A percentile compares a stretch with the other conserved stretches of the same genome.
These are phyloP conservation scores for Heliocidaris tuberculata DNA, from an alignment of 35 echinoderm and acorn worm genomes.

Conservation along the genomic window DNA sequence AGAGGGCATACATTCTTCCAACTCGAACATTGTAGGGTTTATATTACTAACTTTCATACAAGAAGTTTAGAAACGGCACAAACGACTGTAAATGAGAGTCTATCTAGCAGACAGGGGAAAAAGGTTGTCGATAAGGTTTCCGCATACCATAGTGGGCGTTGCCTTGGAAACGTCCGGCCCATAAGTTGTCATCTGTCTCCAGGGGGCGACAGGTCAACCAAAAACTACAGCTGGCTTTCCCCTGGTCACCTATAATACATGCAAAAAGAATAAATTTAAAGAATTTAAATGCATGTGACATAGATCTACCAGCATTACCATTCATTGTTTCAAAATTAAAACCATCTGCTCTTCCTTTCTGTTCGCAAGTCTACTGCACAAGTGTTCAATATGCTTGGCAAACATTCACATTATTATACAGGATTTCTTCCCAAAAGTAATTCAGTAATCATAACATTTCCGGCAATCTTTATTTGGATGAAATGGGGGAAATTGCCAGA, in stretches of 20 bases:
- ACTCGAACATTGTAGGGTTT: no score
- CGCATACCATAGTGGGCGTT: slow-evolving; percentile 47
- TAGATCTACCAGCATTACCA: not conserved
- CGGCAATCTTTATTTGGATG: not conserved
- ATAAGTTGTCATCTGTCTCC: slow-evolving; percentile 21
- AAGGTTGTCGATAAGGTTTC: slow-evolving; percentile 34
- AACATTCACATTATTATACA: not conserved
- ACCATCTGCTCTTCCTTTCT: not conserved
- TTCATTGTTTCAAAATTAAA: not conserved
- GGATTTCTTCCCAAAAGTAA: not conserved
- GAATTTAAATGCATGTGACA: not conserved
- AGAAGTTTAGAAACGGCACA: not conserved
- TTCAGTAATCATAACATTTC: not conserved
- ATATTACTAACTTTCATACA: no score
- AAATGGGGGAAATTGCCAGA: not conserved
- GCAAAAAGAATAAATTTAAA: not conserved
- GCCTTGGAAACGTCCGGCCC: slow-evolving; percentile 48
- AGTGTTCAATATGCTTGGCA: no score
- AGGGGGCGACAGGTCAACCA: slow-evolving; percentile 25
- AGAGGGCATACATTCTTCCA: no score
- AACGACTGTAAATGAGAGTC: not conserved
- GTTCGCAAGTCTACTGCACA: not conserved
- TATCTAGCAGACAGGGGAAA: not conserved
- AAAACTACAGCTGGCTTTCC: not conserved
- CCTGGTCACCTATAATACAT: slow-evolving; percentile 19